Base-by-base conservation (phyloP, 2,113 vertebrate species). In the Condylura cristata region DNA sequence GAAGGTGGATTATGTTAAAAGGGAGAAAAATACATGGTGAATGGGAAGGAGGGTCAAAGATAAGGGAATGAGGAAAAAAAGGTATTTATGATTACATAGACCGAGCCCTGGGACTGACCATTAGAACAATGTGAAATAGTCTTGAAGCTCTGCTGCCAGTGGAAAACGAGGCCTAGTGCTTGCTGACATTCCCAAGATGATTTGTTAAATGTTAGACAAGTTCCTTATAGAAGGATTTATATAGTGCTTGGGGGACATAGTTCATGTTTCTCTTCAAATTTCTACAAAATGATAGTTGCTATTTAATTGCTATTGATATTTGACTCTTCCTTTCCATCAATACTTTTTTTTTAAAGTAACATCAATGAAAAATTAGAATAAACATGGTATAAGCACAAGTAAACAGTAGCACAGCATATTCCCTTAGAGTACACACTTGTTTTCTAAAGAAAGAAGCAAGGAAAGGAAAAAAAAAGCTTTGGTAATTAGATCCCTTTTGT, bases 401-500 rank as follows among this genome's bases (percentile, higher is more conserved):
- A 75, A 71, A 92, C 17, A 13, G 30, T 82, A 84, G 71, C 53
- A 39, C 7, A 51, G 11, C 32, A 1, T 81, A 61, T 93, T 95
- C 91, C 71, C 78, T 84, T 87, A 51, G 41, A 86, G 74, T 46
- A 56, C 8, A 32, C 41, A 75, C 72, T 93, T 94, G 60, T 75
- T 70, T 96, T 75, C 53, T 87, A 34, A 85, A 76, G 90, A 58
- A 94, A 70, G 71, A 94, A 90, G 41, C 48, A 61, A 56, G 63
- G 92, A 44, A 86, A 82, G 41, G 81, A 37, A 78, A 89, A 86
- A 86, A 61, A 71, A 72, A 44, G 71, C 87, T 72, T 56, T 76
- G 32, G 89, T 96, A 93, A 96, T 96, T 96, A 93, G 89, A 94
- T 96, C 37, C 87, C 39, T 58, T 75, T 84, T 94, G 80, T 94